phyloP scores from a whole-genome alignment of 2,888 invertebrate species.

The Ellobium chinense region DNA sequence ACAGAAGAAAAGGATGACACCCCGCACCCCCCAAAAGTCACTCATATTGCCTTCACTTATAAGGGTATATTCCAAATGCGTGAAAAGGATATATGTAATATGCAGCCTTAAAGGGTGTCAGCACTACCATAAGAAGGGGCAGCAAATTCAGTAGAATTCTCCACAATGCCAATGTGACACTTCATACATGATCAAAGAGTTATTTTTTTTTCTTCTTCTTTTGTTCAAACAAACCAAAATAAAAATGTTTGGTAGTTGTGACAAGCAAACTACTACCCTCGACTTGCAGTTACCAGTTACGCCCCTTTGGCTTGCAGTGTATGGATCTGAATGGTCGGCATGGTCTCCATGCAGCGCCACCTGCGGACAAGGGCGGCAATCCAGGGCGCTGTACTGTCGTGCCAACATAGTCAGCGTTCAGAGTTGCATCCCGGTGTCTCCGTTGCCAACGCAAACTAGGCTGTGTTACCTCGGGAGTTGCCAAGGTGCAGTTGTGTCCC shows the following conservation, averaged over 20 bases:
- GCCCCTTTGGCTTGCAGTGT: constrained; percentile 54
- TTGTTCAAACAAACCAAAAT: too few relatives aligned
- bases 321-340: constrained; percentile 65
- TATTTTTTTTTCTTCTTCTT: too few relatives aligned
- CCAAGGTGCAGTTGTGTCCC: constrained; percentile 55
- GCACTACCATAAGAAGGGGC: too few relatives aligned
- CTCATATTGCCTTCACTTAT: too few relatives aligned
- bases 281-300: constrained; percentile 46
- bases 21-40: too few relatives aligned
- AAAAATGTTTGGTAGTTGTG: constrained; percentile 31
- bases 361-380: constrained; percentile 71
- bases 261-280: constrained; percentile 31
- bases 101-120: too few relatives aligned
- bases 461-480: constrained; percentile 49
- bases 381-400: constrained; percentile 65
- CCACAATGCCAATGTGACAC: too few relatives aligned
- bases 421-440: constrained; percentile 25
- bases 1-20: too few relatives aligned
- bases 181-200: too few relatives aligned
- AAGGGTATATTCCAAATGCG: too few relatives aligned
- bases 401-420: constrained; percentile 3
- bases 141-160: too few relatives aligned
- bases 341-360: constrained; percentile 72
- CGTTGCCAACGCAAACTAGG: constrained; percentile 30
- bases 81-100: too few relatives aligned